phyloP scores from a whole-genome alignment of 2,888 invertebrate genomes.

The Oxytorus armatus region DNA sequence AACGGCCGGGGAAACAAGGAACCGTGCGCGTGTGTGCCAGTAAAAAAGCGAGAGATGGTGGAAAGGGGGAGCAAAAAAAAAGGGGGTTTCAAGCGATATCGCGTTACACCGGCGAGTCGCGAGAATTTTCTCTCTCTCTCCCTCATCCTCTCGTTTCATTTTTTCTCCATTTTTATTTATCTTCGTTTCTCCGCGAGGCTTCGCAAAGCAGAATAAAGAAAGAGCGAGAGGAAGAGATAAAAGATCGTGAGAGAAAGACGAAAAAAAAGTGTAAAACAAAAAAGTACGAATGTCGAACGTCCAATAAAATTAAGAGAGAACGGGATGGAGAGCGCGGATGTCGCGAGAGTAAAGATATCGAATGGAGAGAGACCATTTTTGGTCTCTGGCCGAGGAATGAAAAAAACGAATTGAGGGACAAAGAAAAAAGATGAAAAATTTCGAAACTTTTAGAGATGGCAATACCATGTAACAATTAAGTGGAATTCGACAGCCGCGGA shows the following conservation, averaged over 20 bases:
- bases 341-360: slow-evolving; percentile 21
- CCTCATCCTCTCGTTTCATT: slow-evolving; percentile 5
- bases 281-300: slow-evolving; percentile 59
- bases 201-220: background rate
- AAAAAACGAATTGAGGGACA: too few relatives aligned
- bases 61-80: slow-evolving; percentile 21
- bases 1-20: slow-evolving; percentile 60
- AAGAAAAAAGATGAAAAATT: slow-evolving; percentile 7
- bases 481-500: slow-evolving; percentile 51
- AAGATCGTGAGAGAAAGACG: too few relatives aligned
- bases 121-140: slow-evolving; percentile 11
- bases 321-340: slow-evolving; percentile 35
- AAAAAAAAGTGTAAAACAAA: too few relatives aligned
- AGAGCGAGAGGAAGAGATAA: slow-evolving; percentile 57
- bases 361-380: slow-evolving; percentile 28
- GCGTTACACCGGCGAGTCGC: slow-evolving; percentile 66
- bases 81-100: slow-evolving; percentile 66
- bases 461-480: slow-evolving; percentile 42
- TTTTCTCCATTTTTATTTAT: slow-evolving; percentile 29
- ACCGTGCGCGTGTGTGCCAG: slow-evolving; percentile 48
- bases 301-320: slow-evolving; percentile 75
- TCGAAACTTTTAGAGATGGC: background rate
- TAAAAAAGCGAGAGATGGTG: slow-evolving; percentile 25
- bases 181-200: background rate
- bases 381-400: background rate